Base-by-base conservation (phyloP, 2,113 vertebrate genomes). In the Amphiprion percula region DNA sequence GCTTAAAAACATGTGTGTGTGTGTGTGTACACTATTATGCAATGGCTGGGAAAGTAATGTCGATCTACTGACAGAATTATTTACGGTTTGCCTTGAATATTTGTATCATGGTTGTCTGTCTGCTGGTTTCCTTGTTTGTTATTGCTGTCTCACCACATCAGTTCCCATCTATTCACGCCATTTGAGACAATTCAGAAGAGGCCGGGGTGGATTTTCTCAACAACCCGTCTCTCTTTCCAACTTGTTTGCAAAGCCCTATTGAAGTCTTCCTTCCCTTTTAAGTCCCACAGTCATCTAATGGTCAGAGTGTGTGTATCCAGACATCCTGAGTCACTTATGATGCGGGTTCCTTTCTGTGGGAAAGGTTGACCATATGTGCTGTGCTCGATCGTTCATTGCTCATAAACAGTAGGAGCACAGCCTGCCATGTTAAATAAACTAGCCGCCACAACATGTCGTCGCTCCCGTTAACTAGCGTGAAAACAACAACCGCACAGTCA, bases 361-460 rank as follows among this genome's bases (percentile, higher is more conserved):
- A 88, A 92, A 84, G 80, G 77, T 75, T 62, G 85, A 85, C 88
- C 89, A 68, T 88, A 73, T 91, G 91, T 52, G 74, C 69, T 33
- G 67, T 24, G 79, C 72, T 74, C 69, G 17, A 28, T 75, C 60
- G 46, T 68, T 82, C 78, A 71, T 81, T 80, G 90, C 87, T 92
- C 89, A 84, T 93, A 93, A 93, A 93, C 87, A 91, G 85, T 61
- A 79, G 79, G 86, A 82, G 79, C 75, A 4, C 33, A 55, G 89
- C 72, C 78, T 69, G 74, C 62, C n/a, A 91, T 83, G 82, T 89
- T 82, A 94, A 93, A 94, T 85, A 93, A 92, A 94, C 91, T 64
- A 44, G 63, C 80, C 23, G 72, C 93, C 88, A 74, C 90, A 90
- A 92, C 86, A 88, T 77, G 80, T 71, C 67, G 80, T 60, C 53